Evolutionary conservation across 1,140 invertebrate species (phyloP).

Genomic region (Drosophila nebulosa): DNA sequence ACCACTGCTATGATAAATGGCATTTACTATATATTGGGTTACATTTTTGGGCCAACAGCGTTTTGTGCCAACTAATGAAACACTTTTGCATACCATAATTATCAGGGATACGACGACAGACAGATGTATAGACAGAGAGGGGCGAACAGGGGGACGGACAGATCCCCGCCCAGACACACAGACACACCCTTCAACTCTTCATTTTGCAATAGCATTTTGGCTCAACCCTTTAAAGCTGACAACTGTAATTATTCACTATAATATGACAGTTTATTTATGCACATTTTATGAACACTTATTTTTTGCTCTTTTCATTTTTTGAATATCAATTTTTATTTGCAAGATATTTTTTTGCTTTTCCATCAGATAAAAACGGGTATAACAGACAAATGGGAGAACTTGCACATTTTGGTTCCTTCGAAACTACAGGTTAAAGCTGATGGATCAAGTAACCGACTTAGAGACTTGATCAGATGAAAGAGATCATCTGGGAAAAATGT

Average conservation of each 20-base stretch:
- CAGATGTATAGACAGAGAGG: no score
- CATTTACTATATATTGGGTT: slow-evolving; percentile 70
- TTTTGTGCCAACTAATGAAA: slow-evolving; percentile 48
- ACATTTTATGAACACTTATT: slow-evolving; percentile 50
- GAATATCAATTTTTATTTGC: neutral
- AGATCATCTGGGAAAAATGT: no score
- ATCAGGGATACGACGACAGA: slow-evolving; percentile 27
- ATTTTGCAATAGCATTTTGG: neutral
- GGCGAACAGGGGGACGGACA: neutral
- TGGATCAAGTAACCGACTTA: no score
- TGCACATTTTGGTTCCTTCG: no score
- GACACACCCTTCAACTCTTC: neutral
- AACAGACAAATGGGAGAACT: neutral
- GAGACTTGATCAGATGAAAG: no score
- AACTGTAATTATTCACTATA: slow-evolving; percentile 68
- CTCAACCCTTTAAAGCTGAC: slow-evolving; percentile 41
- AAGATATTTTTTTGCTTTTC: neutral
- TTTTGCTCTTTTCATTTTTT: neutral
- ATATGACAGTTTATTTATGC: slow-evolving; percentile 70
- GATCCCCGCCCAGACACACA: neutral
- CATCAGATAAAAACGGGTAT: neutral
- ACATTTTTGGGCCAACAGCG: slow-evolving; percentile 43
- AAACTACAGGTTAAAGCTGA: no score
- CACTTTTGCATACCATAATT: slow-evolving; percentile 69
- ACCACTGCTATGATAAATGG: slow-evolving; percentile 64